Evolutionary conservation across 2,888 invertebrate genomes (phyloP).

Genomic region (Auanema sp.): DNA sequence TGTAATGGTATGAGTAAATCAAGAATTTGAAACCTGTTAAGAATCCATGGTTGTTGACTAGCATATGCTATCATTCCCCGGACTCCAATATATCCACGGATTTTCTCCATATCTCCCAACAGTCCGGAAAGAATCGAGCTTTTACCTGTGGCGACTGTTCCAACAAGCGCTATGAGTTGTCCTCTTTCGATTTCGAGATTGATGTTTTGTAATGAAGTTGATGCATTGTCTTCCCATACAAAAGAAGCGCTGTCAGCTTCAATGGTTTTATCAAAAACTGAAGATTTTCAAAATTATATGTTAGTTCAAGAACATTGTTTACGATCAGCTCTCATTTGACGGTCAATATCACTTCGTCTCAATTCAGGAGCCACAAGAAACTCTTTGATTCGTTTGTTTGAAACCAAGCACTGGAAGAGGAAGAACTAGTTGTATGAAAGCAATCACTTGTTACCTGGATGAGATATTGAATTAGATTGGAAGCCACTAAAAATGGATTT

Average conservation of each 20-base stretch:
- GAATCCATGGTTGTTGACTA: slow-evolving; percentile 96
- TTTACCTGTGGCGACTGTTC: slow-evolving; percentile 45
- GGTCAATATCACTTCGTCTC: slow-evolving; percentile 25
- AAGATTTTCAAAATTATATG: too few species aligned
- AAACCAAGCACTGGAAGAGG: slow-evolving; percentile 38
- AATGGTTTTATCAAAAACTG: slow-evolving; percentile 32
- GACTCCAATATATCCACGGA: slow-evolving; percentile 53
- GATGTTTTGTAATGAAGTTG: slow-evolving; percentile 25
- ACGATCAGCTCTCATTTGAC: slow-evolving; percentile 34
- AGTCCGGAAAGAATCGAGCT: slow-evolving; percentile 38
- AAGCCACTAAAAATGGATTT: slow-evolving; percentile 67
- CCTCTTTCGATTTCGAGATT: slow-evolving; percentile 24
- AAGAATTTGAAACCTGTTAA: slow-evolving; percentile 78
- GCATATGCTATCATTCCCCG: slow-evolving; percentile 78
- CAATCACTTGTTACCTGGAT: slow-evolving; percentile 47
- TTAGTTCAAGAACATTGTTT: slow-evolving; percentile 6
- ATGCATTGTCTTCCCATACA: slow-evolving; percentile 29
- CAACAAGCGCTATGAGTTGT: slow-evolving; percentile 34
- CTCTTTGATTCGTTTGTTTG: slow-evolving; percentile 55
- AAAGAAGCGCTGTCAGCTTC: slow-evolving; percentile 36
- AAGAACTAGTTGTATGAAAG: too few species aligned
- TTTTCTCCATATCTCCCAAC: slow-evolving; percentile 71
- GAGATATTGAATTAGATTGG: slow-evolving; percentile 58
- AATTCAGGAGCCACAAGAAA: slow-evolving; percentile 50
- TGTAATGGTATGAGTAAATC: too few species aligned